Evolutionary conservation across 2,797 vertebrate species (phyloP), one percentile per base, ranked within the genome.

Genomic region (Myotis planiceps): DNA sequence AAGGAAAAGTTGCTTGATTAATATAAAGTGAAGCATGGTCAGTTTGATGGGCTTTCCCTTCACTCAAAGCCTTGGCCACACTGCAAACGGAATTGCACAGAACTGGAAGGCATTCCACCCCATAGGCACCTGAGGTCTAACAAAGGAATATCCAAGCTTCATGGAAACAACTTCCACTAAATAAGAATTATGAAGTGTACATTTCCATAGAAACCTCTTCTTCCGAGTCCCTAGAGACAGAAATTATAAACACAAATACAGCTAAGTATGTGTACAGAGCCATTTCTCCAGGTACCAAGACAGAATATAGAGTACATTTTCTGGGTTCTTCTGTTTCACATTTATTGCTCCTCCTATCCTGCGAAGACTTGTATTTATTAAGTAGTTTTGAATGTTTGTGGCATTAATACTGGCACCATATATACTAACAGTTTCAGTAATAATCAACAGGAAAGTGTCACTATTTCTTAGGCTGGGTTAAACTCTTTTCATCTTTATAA

Each of bases 171-270:
- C n/a, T 81, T 65, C 4, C 6, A 66, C 29, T 65, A 39, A 78
- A n/a, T 81, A 92, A 87, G 25, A 60, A 53, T 42, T 79, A 42
- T 39, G 27, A 79, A 19, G 1, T 39, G 3, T 37, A 29, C 13
- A 47, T 79, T 92, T 88, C 88, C 76, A 75, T 49, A 91, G 91
- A 27, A 92, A 79, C 19, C 1, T 75, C 19, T 86, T 13, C 74
- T 53, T 29, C 45, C 47, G 39, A 74, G 53, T 78, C 13, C 27
- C 27, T 34, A 55, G 51, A 81, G 37, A 88, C 9, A 32, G 37
- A 65, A 72, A 42, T 39, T 63, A 69, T 23, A 83, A 87, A 72
- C 69, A 90, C 14, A 90, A 71, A 42, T 14, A 19, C 19, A 80
- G 32, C 10, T 82, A 29, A 55, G 23, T 23, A 16, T 39, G 23